Percentiles rank a stretch among this genome's conserved stretches.
These are phyloP conservation scores for Nephrotoma flavescens DNA, from an alignment of 2,888 invertebrate genomes.

Conservation along the genomic window DNA sequence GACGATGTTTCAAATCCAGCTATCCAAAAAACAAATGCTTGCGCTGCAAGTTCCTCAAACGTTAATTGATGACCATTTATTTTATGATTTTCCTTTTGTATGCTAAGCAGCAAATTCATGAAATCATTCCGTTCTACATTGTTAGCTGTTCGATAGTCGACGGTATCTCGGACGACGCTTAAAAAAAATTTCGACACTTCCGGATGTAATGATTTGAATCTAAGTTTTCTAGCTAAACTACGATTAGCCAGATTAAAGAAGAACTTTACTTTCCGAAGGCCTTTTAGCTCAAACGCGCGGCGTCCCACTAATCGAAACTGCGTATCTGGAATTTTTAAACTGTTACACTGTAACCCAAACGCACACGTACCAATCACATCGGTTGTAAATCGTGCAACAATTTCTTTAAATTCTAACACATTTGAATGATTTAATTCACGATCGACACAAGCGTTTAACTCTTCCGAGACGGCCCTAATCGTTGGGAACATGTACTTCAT, in stretches of 20 bases:
- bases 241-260: background rate
- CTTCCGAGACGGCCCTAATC: conserved; percentile 13
- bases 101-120: background rate
- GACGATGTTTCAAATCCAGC: background rate
- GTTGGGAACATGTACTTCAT: conserved; percentile 34
- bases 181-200: background rate
- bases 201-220: background rate
- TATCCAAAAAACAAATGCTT: background rate
- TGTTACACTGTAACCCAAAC: conserved; percentile 33
- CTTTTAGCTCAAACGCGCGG: conserved; percentile 15
- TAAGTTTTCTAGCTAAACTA: background rate
- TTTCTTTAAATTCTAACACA: conserved; percentile 22
- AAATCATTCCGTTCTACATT: background rate
- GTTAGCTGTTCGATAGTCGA: background rate
- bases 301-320: conserved; percentile 22
- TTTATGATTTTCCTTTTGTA: background rate
- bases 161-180: background rate
- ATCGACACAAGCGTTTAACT: background rate
- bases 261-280: background rate
- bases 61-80: conserved; percentile 1
- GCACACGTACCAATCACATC: conserved; percentile 29
- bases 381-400: conserved; percentile 25
- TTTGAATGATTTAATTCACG: background rate
- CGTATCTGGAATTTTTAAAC: conserved; percentile 26
- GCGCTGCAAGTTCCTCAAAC: background rate